Conservation (phyloP, 2,797 vertebrate species). For the Syngnathus rostellatus region DNA sequence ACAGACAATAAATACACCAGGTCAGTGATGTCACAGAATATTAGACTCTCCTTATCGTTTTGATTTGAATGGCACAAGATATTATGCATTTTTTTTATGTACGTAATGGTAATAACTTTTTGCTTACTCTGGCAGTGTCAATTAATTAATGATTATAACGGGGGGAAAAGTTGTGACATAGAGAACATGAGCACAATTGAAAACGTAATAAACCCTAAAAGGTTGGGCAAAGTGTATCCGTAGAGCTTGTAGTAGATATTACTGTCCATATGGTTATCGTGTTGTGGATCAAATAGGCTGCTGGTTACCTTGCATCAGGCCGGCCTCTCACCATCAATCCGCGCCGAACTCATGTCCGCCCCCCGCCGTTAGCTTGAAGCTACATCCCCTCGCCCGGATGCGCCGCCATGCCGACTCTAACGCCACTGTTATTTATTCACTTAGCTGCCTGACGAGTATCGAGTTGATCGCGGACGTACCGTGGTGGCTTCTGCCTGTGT, state of each 20-base stretch:
- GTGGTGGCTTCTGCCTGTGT: slow-evolving; percentile 1
- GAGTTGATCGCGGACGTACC: slow-evolving; percentile 33
- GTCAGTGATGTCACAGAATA: too few relatives aligned
- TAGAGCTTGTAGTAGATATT: not conserved
- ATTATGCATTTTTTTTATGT: too few relatives aligned
- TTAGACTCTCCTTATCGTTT: too few relatives aligned
- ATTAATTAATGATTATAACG: not conserved
- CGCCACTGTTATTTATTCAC: slow-evolving; percentile 47
- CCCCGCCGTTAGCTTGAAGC: slow-evolving; percentile 34
- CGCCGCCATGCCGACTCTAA: slow-evolving; percentile 58
- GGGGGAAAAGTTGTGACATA: not conserved
- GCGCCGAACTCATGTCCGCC: slow-evolving; percentile 36
- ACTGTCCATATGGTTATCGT: not conserved
- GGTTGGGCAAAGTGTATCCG: not conserved
- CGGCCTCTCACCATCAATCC: slow-evolving; percentile 6
- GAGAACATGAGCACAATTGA: not conserved
- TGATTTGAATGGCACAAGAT: too few relatives aligned
- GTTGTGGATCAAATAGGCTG: slow-evolving; percentile 6
- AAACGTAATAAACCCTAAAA: not conserved
- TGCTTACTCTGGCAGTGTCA: not conserved
- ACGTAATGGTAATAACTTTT: too few relatives aligned
- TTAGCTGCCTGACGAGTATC: slow-evolving; percentile 32
- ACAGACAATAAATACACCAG: too few relatives aligned
- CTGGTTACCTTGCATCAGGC: slow-evolving; percentile 1
- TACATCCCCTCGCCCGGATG: slow-evolving; percentile 56